A percentile compares a stretch with the other conserved stretches of the same genome.
phyloP scores from a whole-genome alignment of 2,113 vertebrate species.

The Plecturocebus donacophilus region DNA sequence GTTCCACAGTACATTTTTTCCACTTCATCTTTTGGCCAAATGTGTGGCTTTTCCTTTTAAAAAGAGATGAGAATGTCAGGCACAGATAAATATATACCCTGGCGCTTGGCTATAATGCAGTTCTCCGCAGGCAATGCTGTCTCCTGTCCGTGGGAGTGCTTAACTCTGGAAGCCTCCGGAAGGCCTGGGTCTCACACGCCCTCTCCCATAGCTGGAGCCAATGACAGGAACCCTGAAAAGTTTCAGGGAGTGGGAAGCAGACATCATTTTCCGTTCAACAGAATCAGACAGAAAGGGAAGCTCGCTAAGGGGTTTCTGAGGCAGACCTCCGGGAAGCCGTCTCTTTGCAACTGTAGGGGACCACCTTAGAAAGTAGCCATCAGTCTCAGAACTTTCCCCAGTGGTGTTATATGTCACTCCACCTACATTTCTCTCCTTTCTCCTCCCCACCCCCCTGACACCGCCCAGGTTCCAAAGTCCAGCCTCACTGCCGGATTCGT shows the following conservation, averaged over 20 bases:
- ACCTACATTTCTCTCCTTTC: not conserved
- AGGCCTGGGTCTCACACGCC: not conserved
- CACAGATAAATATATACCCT: conserved; percentile 51
- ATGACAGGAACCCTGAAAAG: not conserved
- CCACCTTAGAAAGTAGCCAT: not conserved
- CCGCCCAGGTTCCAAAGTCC: not conserved
- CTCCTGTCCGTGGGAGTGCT: not conserved
- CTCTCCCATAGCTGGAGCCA: not conserved
- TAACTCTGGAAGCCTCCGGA: conserved; percentile 44
- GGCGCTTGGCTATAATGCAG: not conserved
- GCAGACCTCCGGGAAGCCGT: not conserved
- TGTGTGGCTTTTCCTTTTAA: conserved; percentile 57
- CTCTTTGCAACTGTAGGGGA: not conserved
- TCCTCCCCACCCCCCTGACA: not conserved
- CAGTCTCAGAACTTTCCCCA: not conserved
- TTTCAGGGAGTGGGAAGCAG: not conserved
- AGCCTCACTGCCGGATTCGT: not conserved
- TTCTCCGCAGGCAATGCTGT: not conserved
- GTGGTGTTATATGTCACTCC: accelerated
- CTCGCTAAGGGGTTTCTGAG: not conserved
- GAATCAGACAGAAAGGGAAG: not conserved
- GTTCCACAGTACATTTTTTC: conserved; percentile 55
- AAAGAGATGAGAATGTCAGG: conserved; percentile 49
- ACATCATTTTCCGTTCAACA: not conserved
- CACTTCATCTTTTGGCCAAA: conserved; percentile 12